Percentiles rank a stretch among this genome's conserved stretches.
phyloP scores from a whole-genome alignment of 2,888 invertebrate genomes.

The Tenthredo scrophulariae region DNA sequence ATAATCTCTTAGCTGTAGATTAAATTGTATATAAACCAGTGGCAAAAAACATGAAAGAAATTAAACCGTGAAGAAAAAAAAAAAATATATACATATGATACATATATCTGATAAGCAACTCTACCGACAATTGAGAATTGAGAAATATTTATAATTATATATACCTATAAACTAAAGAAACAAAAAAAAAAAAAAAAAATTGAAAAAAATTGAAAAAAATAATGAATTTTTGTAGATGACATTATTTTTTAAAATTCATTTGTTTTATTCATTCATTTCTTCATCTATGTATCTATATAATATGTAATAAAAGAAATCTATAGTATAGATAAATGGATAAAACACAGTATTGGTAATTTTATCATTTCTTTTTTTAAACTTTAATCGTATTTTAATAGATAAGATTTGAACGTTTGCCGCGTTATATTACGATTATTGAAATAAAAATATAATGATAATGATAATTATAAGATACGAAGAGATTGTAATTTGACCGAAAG shows the following conservation, averaged over 20 bases:
- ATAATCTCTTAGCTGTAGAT: conserved; percentile 34
- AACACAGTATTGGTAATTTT: background rate
- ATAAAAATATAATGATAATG: background rate
- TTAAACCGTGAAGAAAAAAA: background rate
- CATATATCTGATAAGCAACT: background rate
- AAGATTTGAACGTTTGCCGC: background rate
- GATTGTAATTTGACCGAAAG: background rate
- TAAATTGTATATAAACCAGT: background rate
- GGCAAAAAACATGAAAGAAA: background rate
- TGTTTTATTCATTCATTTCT: background rate
- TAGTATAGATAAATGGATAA: background rate
- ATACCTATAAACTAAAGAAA: background rate
- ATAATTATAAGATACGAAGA: background rate
- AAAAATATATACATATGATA: background rate
- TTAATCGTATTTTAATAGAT: background rate
- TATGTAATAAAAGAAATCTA: background rate
- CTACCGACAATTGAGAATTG: background rate
- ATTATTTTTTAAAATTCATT: background rate
- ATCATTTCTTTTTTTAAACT: background rate
- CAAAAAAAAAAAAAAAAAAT: background rate
- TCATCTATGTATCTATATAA: background rate
- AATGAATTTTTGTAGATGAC: background rate
- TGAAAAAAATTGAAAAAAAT: too few species aligned
- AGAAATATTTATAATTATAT: conserved; percentile 12
- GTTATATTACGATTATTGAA: background rate